phyloP scores from a whole-genome alignment of 2,113 vertebrate genomes.

The Syrrhaptes paradoxus region DNA sequence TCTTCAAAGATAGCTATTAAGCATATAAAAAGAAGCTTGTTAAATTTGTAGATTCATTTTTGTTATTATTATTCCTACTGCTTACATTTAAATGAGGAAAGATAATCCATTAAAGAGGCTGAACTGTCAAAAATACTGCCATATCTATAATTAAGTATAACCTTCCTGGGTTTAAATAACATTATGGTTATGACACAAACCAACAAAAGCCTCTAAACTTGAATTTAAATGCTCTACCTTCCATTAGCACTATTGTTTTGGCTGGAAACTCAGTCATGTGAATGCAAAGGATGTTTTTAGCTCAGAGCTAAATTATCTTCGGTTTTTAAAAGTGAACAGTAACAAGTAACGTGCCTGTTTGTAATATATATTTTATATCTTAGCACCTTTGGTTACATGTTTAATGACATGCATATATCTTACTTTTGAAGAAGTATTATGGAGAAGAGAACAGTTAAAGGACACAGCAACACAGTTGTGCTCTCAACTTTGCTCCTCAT shows the following conservation, averaged over 20 bases:
- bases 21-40: conserved; percentile 9
- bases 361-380: background rate
- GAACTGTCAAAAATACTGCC: conserved; percentile 50
- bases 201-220: conserved; percentile 39
- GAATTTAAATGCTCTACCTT: conserved; percentile 47
- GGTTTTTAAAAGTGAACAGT: background rate
- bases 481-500: background rate
- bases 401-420: background rate
- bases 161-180: conserved; percentile 37
- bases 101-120: conserved; percentile 54
- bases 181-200: conserved; percentile 37
- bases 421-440: background rate
- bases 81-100: conserved; percentile 61
- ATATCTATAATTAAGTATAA: conserved; percentile 65
- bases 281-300: background rate
- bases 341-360: background rate
- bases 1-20: conserved; percentile 65
- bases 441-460: background rate
- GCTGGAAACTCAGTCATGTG: background rate
- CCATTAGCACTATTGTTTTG: conserved; percentile 10
- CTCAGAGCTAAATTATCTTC: background rate
- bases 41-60: conserved; percentile 45
- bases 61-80: conserved; percentile 42
- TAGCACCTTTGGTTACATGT: background rate
- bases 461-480: background rate